Conservation (phyloP, 2,797 vertebrate genomes). For the Aulostomus chinensis region DNA sequence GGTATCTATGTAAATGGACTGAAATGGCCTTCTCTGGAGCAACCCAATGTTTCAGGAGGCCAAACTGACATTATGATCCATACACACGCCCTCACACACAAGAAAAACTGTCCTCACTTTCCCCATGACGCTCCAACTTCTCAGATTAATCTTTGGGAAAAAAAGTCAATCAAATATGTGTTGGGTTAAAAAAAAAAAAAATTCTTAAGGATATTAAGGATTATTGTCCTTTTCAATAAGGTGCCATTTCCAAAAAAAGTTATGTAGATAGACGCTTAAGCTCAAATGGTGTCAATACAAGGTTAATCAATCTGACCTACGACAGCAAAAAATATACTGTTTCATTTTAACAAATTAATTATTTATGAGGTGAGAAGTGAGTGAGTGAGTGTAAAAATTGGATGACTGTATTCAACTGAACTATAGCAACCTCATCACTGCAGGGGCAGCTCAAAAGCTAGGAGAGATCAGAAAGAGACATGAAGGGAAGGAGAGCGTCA, state of each 20-base stretch:
- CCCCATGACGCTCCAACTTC: background rate
- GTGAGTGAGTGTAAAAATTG: conserved; percentile 31
- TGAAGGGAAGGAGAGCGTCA: conserved; percentile 5
- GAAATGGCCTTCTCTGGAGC: no score
- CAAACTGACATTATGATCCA: conserved; percentile 6
- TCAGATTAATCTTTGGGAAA: background rate
- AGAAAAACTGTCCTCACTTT: background rate
- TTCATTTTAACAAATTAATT: conserved; percentile 65
- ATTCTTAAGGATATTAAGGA: no score
- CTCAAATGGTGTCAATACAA: background rate
- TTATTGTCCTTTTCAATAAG: background rate
- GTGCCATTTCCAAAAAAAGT: no score
- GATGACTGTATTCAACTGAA: conserved; percentile 53
- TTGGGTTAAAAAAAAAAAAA: no score
- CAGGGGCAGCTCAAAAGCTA: conserved; percentile 24
- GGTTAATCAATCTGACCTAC: background rate
- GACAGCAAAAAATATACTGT: conserved; percentile 3
- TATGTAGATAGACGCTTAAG: no score
- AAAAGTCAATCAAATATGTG: no score
- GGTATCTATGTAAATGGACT: no score
- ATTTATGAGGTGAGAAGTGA: conserved; percentile 51
- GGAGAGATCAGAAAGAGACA: conserved; percentile 7
- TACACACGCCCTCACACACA: background rate
- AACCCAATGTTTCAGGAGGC: no score
- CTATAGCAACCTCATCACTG: conserved; percentile 39